Evolutionary conservation across 2,113 vertebrate species (phyloP).

Genomic region (Sapajus apella): DNA sequence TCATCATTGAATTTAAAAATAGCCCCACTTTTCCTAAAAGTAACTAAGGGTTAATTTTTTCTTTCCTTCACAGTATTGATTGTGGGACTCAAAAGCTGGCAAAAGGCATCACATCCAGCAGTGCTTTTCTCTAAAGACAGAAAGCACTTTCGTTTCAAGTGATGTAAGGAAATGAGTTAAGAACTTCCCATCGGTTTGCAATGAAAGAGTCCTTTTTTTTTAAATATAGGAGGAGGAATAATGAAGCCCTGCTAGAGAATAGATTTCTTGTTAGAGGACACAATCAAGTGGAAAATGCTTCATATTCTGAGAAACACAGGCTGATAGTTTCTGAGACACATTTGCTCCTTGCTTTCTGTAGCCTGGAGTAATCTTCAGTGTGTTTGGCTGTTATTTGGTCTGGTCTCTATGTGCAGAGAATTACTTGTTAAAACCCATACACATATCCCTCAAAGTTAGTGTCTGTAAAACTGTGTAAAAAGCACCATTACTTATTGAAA

Average conservation of each 20-base stretch:
- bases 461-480: neutral
- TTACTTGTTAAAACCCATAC: neutral
- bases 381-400: neutral
- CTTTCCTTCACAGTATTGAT: neutral
- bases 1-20: neutral
- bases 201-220: conserved; percentile 41
- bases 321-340: neutral
- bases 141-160: neutral
- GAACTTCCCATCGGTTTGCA: neutral
- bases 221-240: neutral
- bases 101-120: neutral
- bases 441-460: neutral
- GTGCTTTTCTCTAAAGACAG: conserved; percentile 7
- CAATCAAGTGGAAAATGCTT: conserved; percentile 31
- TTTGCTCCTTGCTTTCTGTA: neutral
- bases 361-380: neutral
- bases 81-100: neutral
- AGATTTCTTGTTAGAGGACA: conserved; percentile 29
- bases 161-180: neutral
- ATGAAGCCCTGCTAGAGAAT: conserved; percentile 23
- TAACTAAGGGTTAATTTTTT: neutral
- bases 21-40: neutral
- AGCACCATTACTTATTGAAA: neutral
- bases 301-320: neutral
- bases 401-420: neutral